Base-by-base conservation (phyloP, 1,140 invertebrate genomes). In the Capitella teleta region DNA sequence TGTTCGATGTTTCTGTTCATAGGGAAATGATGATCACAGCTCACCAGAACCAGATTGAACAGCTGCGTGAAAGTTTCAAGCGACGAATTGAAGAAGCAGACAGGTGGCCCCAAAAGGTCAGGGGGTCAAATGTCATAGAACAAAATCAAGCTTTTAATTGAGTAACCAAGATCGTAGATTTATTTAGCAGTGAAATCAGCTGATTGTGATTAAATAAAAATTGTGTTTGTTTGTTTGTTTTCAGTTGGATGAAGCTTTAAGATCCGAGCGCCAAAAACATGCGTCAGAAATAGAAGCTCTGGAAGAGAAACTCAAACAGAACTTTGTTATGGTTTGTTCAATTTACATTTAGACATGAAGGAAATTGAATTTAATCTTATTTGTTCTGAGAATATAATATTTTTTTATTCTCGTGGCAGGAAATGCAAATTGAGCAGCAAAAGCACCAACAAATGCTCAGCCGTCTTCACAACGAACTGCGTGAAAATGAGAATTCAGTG, bases 1-100 rank as follows among this genome's bases (percentile, higher is more conserved):
- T 30, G 14, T 14, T n/a, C n/a, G n/a, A n/a, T n/a, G n/a, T n/a
- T n/a, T n/a, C n/a, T n/a, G n/a, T 2, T 50, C 55, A n/a, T 38
- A 67, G 66, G 45, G 62, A 68, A 40, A 36, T 54, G 26, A 65
- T 67, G 63, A 67, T 67, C 19, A 49, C 57, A 12, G 55, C 66
- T 25, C 66, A 68, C 47, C 66, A 68, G 30, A 61, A 64, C 47
- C 57, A 63, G 41, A 68, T 68, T 45, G 63, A 64, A 47, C 58
- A 68, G 36, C 48, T 67, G 4, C 45, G 61, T 43, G 57, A 68
- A 30, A 68, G 64, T 38, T 68, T 66, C 49, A 63, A 61, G 51
- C 54, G 58, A 18, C 64, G 64, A 51, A 56, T 65, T 50, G 53
- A 52, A 23, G 64, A 68, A 25, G 49, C 54, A 1, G 66, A 67